Conservation (phyloP, 1,140 invertebrate species). For the Calycopis cecrops region DNA sequence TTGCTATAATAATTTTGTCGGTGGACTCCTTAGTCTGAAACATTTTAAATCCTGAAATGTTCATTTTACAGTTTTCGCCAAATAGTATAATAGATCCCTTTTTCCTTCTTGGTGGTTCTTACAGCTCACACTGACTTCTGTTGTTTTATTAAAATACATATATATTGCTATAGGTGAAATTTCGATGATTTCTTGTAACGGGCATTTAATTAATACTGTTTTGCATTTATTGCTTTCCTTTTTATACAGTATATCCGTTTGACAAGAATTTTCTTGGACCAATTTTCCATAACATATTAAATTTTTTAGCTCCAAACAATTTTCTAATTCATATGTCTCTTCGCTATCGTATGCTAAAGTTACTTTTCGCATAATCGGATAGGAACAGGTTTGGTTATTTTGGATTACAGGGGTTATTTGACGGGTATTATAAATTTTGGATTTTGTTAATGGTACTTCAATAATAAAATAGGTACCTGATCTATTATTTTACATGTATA, state of each 20-base stretch:
- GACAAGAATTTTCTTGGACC: conserved; percentile 14
- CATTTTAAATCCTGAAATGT: conserved; percentile 10
- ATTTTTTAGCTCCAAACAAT: conserved; percentile 16
- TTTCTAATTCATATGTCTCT: conserved; percentile 23
- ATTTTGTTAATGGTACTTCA: conserved; percentile 7
- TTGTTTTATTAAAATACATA: too few species aligned
- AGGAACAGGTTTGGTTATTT: conserved; percentile 22
- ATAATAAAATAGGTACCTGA: conserved; percentile 13
- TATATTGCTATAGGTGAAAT: conserved; percentile 21
- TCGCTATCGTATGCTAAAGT: conserved; percentile 19
- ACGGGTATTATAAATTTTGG: conserved; percentile 14
- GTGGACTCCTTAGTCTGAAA: background rate
- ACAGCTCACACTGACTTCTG: too few species aligned
- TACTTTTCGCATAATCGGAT: conserved; percentile 25
- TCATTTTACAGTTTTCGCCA: conserved; percentile 16
- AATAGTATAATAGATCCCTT: conserved; percentile 12
- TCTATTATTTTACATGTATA: conserved; percentile 16
- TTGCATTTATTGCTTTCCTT: conserved; percentile 20
- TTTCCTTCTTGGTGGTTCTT: background rate
- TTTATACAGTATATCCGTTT: conserved; percentile 22
- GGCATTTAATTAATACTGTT: conserved; percentile 21
- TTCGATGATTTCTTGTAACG: conserved; percentile 16
- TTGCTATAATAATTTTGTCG: background rate
- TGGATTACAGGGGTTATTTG: conserved; percentile 26
- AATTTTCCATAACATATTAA: conserved; percentile 21